Evolutionary conservation across 2,888 invertebrate species (phyloP).

Genomic region (Drosophila helvetica): DNA sequence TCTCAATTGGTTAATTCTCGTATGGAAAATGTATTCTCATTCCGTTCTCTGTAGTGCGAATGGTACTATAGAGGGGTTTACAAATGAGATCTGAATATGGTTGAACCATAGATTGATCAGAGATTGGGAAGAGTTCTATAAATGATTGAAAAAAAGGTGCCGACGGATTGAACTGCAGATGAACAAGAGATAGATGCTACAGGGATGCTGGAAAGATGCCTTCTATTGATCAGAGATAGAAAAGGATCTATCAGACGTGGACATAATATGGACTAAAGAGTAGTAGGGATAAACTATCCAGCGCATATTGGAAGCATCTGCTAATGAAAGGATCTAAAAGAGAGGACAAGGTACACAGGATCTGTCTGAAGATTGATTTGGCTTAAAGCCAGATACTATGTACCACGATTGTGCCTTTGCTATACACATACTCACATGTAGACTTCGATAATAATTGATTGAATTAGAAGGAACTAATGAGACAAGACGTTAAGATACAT

Average conservation of each 20-base stretch:
- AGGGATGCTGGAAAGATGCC: neutral
- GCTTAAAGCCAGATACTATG: too few species aligned
- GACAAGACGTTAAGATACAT: neutral
- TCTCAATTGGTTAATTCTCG: constrained; percentile 27
- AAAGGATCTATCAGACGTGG: neutral
- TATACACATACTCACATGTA: too few species aligned
- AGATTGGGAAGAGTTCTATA: neutral
- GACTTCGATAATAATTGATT: neutral
- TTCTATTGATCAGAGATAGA: neutral
- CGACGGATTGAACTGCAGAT: neutral
- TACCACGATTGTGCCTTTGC: too few species aligned
- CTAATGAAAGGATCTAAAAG: neutral
- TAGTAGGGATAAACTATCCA: too few species aligned
- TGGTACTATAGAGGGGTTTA: neutral
- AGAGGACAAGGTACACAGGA: neutral
- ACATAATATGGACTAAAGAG: neutral
- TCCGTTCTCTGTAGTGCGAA: too few species aligned
- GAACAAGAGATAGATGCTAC: neutral
- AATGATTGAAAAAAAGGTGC: neutral
- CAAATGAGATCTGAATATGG: neutral
- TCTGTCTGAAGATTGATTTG: too few species aligned
- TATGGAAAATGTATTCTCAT: neutral
- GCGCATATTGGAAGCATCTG: too few species aligned
- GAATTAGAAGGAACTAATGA: neutral
- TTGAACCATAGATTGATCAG: neutral